Evolutionary conservation across 1,140 invertebrate genomes (phyloP), one percentile per base, ranked within the genome.

Genomic region (Aphelinus certus): DNA sequence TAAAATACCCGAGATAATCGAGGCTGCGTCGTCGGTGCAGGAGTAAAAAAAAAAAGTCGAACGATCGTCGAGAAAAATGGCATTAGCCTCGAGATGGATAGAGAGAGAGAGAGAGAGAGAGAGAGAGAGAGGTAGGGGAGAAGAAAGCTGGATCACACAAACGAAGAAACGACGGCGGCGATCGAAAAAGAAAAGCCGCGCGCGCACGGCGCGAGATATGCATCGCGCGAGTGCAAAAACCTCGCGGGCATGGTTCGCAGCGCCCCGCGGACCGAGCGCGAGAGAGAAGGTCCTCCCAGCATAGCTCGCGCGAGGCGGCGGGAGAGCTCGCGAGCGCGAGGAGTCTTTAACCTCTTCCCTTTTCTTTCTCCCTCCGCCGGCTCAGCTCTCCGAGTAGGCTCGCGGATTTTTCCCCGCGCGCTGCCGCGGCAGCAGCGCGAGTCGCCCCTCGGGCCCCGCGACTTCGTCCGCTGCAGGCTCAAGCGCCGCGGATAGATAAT

Each of bases 311-410:
- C 9, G 4, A 9, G 51, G 4, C 4, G 9, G 9, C 4, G 51
- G 4, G 4, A 6, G 51, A 4, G 51, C 4, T 6, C 4, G 51
- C 48, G 10, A 43, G 10, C 9, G 42, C 45, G 60, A 56, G 66
- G 63, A 70, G 68, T 75, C 68, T 75, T 70, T 75, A 75, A 70
- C 68, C 68, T 65, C 73, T 26, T 57, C 47, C 73, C 62, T 53
- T 63, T 65, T 57, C 5, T 55, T 42, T 55, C 53, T 56, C 48
- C 45, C 45, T 47, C n/a, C 55, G 4, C 62, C 47, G 53, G 2
- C 45, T 3, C 62, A n/a, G 51, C 51, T 57, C 47, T 57, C 6
- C 47, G 57, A 9, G 48, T 43, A 70, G 68, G 68, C 63, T 65
- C 46, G 71, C 63, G 45, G 58, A 73, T 73, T 73, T 73, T 73